phyloP scores from a whole-genome alignment of 1,140 invertebrate genomes.

The Drosophila virilis region DNA sequence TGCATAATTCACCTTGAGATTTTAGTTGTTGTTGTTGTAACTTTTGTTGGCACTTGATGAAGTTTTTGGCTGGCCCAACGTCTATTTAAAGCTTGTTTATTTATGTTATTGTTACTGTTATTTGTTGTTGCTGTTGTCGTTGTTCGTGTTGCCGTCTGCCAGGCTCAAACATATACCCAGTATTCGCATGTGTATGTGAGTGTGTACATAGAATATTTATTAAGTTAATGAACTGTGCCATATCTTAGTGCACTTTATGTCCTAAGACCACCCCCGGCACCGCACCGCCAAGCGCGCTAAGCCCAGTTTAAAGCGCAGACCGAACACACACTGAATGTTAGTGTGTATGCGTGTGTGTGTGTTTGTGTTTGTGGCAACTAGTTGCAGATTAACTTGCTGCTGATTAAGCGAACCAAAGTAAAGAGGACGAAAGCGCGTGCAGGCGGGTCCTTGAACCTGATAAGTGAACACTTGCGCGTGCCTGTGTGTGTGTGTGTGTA shows the following conservation, averaged over 20 bases:
- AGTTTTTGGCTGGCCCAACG: constrained; percentile 51
- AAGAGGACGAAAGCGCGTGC: not conserved
- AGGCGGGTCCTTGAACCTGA: constrained; percentile 9
- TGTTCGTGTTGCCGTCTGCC: not conserved
- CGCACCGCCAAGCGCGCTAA: not conserved
- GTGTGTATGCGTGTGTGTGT: constrained; percentile 7
- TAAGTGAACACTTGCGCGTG: not conserved
- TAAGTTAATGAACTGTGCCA: constrained; percentile 48
- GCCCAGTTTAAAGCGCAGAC: constrained; percentile 21
- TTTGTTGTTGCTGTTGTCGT: constrained; percentile 28
- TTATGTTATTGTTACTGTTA: constrained; percentile 48
- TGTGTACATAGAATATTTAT: constrained; percentile 28
- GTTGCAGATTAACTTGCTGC: constrained; percentile 30
- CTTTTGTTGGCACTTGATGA: constrained; percentile 68
- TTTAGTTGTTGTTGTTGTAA: constrained; percentile 23
- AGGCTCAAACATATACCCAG: too few relatives aligned
- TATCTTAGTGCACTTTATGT: constrained; percentile 46
- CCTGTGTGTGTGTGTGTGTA: not conserved
- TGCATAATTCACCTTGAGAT: constrained; percentile 44
- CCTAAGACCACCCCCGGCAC: not conserved
- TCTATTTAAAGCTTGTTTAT: constrained; percentile 63
- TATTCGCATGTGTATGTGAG: constrained; percentile 8
- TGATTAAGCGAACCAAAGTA: not conserved
- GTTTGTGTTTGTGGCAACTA: constrained; percentile 16
- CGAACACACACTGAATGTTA: not conserved